phyloP scores from a whole-genome alignment of 2,888 invertebrate genomes.

The Hypsopygia costalis region DNA sequence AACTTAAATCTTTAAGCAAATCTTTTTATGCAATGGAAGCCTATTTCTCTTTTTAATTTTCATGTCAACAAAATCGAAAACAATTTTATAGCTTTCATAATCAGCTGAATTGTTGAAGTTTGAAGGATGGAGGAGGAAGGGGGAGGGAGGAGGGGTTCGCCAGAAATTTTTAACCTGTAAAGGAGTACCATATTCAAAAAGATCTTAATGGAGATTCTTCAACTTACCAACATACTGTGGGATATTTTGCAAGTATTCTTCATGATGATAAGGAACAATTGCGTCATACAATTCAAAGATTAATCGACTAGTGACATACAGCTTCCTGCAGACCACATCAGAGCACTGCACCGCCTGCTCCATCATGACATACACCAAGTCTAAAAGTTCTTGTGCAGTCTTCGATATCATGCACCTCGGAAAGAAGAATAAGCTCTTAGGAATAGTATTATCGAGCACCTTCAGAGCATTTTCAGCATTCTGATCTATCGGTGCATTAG shows the following conservation, averaged over 20 bases:
- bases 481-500: conserved; percentile 11
- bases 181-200: too few species aligned
- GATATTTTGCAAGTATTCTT: conserved; percentile 88
- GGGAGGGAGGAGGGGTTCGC: too few species aligned
- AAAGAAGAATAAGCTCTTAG: conserved; percentile 69
- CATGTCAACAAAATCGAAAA: too few species aligned
- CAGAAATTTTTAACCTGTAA: too few species aligned
- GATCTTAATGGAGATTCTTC: too few species aligned
- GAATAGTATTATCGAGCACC: conserved; percentile 61
- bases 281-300: conserved; percentile 89
- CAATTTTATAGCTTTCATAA: too few species aligned
- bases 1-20: too few species aligned
- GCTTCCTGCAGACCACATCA: conserved; percentile 81
- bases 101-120: too few species aligned
- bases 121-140: too few species aligned
- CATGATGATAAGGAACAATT: conserved; percentile 90
- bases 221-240: conserved; percentile 91
- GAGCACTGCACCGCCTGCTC: conserved; percentile 83
- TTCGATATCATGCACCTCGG: conserved; percentile 82
- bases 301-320: conserved; percentile 85
- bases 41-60: too few species aligned
- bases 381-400: conserved; percentile 82
- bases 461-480: conserved; percentile 52
- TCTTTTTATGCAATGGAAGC: too few species aligned
- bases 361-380: conserved; percentile 83